A percentile compares a stretch with the other conserved stretches of the same genome.
phyloP scores from a whole-genome alignment of 2,113 vertebrate species.

The Lipophrys pholis region DNA sequence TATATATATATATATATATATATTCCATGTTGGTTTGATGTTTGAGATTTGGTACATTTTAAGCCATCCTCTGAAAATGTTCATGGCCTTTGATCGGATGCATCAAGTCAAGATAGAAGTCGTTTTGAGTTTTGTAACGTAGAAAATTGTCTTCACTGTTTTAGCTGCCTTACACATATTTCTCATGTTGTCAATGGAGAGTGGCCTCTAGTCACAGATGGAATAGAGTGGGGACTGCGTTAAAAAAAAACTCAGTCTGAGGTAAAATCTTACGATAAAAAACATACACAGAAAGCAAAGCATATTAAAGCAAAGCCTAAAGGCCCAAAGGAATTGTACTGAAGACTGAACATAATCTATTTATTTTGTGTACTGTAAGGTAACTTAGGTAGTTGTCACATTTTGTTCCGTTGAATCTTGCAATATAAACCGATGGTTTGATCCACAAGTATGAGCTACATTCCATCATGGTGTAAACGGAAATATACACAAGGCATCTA shows the following conservation, averaged over 20 bases:
- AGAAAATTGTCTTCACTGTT: constrained; percentile 72
- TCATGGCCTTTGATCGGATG: constrained; percentile 47
- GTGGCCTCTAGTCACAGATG: constrained; percentile 66
- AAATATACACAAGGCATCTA: constrained; percentile 84
- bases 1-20: no score
- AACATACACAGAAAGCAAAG: constrained; percentile 78
- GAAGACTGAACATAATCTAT: constrained; percentile 70
- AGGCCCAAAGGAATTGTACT: constrained; percentile 74
- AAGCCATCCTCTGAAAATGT: constrained; percentile 64
- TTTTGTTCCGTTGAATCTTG: constrained; percentile 77
- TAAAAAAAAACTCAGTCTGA: constrained; percentile 79
- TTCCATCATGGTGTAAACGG: constrained; percentile 80
- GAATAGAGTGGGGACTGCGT: constrained; percentile 66
- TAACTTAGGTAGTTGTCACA: constrained; percentile 81
- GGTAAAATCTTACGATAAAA: constrained; percentile 74
- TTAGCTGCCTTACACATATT: constrained; percentile 80
- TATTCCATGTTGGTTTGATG: constrained; percentile 19
- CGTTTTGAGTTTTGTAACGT: constrained; percentile 56
- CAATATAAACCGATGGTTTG: constrained; percentile 77
- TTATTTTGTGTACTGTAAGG: constrained; percentile 70
- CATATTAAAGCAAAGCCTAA: constrained; percentile 82
- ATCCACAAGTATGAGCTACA: constrained; percentile 82
- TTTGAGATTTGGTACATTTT: constrained; percentile 44
- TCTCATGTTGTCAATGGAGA: constrained; percentile 66
- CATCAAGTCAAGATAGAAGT: constrained; percentile 51